phyloP scores from a whole-genome alignment of 2,888 invertebrate species.

The Gnatocerus cornutus region DNA sequence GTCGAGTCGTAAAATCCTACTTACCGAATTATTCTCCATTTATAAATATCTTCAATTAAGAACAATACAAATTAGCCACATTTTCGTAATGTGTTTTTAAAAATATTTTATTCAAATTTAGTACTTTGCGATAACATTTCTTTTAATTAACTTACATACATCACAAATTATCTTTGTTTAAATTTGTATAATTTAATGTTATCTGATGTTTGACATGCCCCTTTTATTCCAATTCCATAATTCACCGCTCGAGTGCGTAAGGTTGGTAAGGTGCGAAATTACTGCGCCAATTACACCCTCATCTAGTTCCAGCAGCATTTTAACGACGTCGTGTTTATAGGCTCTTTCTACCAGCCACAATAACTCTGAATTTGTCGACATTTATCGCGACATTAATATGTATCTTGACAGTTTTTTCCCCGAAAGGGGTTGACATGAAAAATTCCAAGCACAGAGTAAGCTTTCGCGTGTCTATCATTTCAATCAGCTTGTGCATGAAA shows the following conservation, averaged over 20 bases:
- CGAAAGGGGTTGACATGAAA: slow-evolving; percentile 14
- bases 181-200: no score
- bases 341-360: slow-evolving; percentile 8
- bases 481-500: slow-evolving; percentile 19
- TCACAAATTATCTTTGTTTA: no score
- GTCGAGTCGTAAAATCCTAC: no score
- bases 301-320: slow-evolving; percentile 25
- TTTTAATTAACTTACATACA: no score
- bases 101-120: no score
- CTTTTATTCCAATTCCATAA: neutral
- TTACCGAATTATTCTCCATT: no score
- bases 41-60: no score
- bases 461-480: slow-evolving; percentile 35
- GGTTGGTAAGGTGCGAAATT: slow-evolving; percentile 20
- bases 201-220: no score
- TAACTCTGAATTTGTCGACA: slow-evolving; percentile 32
- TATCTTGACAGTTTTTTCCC: slow-evolving; percentile 35
- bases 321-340: slow-evolving; percentile 33
- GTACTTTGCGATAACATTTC: no score
- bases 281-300: slow-evolving; percentile 28
- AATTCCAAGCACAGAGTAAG: slow-evolving; percentile 12
- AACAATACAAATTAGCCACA: no score
- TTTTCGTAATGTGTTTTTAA: no score
- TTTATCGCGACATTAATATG: slow-evolving; percentile 41
- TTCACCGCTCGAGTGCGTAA: neutral